Evolutionary conservation across 2,888 invertebrate genomes (phyloP).

Genomic region (Hirtodrosophila histrioides): DNA sequence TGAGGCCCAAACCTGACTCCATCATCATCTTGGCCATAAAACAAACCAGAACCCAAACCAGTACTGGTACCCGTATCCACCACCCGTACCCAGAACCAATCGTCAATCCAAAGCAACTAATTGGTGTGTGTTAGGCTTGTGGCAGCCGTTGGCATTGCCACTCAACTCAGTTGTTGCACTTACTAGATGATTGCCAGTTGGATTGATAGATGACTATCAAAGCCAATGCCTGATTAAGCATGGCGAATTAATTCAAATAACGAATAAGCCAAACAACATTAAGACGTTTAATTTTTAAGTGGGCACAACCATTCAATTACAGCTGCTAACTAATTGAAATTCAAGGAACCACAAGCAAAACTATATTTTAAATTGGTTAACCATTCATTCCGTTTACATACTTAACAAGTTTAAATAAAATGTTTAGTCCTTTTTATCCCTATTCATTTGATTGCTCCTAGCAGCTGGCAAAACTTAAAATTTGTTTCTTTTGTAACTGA

Average conservation of each 20-base stretch:
- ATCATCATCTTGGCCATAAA: conserved; percentile 62
- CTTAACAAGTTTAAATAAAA: too few species aligned
- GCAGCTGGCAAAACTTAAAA: too few species aligned
- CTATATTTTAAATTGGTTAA: neutral
- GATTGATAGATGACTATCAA: conserved; percentile 41
- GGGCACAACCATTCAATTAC: neutral
- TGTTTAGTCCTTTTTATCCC: too few species aligned
- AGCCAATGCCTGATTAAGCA: conserved; percentile 18
- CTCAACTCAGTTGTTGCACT: conserved; percentile 44
- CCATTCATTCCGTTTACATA: too few species aligned
- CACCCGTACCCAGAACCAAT: conserved; percentile 10
- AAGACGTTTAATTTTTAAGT: neutral
- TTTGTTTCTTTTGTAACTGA: too few species aligned
- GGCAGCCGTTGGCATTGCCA: conserved; percentile 11
- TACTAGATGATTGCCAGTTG: conserved; percentile 53
- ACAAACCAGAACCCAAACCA: conserved; percentile 52
- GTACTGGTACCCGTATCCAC: conserved; percentile 6
- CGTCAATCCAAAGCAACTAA: conserved; percentile 39
- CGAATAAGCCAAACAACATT: conserved; percentile 1
- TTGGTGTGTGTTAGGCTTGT: conserved; percentile 33
- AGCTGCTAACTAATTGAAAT: too few species aligned
- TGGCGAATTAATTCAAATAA: conserved; percentile 25
- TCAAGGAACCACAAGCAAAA: neutral
- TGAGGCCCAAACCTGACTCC: conserved; percentile 9
- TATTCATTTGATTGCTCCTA: too few species aligned